A percentile compares a stretch with the other conserved stretches of the same genome.
Evolutionary conservation across 2,797 vertebrate species (phyloP).

Genomic region (Clamator glandarius): DNA sequence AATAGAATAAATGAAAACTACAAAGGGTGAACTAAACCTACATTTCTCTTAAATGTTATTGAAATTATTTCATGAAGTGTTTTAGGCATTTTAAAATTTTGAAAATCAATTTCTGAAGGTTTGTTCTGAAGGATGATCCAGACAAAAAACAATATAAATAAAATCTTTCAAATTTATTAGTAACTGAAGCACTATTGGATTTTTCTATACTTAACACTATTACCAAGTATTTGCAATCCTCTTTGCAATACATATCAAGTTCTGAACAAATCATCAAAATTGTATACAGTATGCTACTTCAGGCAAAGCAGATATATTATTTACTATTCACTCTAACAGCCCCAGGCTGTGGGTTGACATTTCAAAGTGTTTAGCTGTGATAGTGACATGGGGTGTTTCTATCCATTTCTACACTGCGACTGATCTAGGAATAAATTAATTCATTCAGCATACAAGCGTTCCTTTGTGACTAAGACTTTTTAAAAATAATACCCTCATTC

Average conservation of each 20-base stretch:
- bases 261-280: neutral
- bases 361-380: neutral
- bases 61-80: neutral
- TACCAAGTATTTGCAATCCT: neutral
- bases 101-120: neutral
- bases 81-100: neutral
- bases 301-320: neutral
- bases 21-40: neutral
- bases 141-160: neutral
- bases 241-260: neutral
- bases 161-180: neutral
- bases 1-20: neutral
- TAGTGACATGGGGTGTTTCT: neutral
- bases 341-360: neutral
- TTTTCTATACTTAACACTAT: neutral
- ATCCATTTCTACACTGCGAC: neutral
- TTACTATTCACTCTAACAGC: neutral
- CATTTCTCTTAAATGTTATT: neutral
- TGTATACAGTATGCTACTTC: neutral
- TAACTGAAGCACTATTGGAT: neutral
- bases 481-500: neutral
- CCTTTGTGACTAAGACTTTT: neutral
- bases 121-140: neutral
- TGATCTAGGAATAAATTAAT: neutral
- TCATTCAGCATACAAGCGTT: neutral